A percentile compares a stretch with the other conserved stretches of the same genome.
phyloP scores from a whole-genome alignment of 2,888 invertebrate species.

The Craniophora ligustri region DNA sequence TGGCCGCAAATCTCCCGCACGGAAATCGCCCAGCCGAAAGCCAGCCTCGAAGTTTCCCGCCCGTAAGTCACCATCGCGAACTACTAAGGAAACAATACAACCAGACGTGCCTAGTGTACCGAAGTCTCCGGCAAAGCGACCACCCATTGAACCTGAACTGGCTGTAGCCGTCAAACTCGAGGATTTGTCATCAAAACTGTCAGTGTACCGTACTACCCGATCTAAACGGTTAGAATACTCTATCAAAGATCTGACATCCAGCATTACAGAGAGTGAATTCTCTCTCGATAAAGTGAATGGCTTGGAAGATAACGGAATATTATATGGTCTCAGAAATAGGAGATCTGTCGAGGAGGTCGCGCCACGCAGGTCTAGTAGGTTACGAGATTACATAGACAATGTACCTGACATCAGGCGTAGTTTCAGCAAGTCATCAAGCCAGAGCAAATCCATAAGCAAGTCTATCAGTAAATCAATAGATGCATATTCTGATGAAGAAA shows the following conservation, averaged over 20 bases:
- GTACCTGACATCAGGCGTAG: slow-evolving; percentile 74
- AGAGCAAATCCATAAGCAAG: slow-evolving; percentile 75
- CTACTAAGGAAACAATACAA: slow-evolving; percentile 65
- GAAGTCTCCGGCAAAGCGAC: slow-evolving; percentile 77
- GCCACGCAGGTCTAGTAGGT: slow-evolving; percentile 75
- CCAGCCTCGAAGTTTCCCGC: slow-evolving; percentile 77
- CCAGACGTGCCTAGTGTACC: slow-evolving; percentile 43
- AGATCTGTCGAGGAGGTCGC: slow-evolving; percentile 70
- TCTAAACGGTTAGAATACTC: slow-evolving; percentile 76
- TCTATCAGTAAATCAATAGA: slow-evolving; percentile 79
- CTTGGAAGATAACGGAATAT: slow-evolving; percentile 64
- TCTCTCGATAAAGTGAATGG: slow-evolving; percentile 73
- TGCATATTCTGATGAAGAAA: slow-evolving; percentile 79
- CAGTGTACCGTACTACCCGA: slow-evolving; percentile 69
- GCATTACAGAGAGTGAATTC: slow-evolving; percentile 58
- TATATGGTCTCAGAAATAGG: slow-evolving; percentile 72
- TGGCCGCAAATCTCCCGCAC: slow-evolving; percentile 84
- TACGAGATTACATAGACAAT: slow-evolving; percentile 72
- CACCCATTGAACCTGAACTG: slow-evolving; percentile 66
- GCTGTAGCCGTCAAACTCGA: slow-evolving; percentile 67
- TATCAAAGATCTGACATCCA: slow-evolving; percentile 69
- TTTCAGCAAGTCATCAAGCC: slow-evolving; percentile 72
- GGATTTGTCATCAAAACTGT: slow-evolving; percentile 65
- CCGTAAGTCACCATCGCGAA: slow-evolving; percentile 81
- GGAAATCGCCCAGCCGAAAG: slow-evolving; percentile 85